phyloP scores from a whole-genome alignment of 2,888 invertebrate species.

The Yponomeuta malinellus region DNA sequence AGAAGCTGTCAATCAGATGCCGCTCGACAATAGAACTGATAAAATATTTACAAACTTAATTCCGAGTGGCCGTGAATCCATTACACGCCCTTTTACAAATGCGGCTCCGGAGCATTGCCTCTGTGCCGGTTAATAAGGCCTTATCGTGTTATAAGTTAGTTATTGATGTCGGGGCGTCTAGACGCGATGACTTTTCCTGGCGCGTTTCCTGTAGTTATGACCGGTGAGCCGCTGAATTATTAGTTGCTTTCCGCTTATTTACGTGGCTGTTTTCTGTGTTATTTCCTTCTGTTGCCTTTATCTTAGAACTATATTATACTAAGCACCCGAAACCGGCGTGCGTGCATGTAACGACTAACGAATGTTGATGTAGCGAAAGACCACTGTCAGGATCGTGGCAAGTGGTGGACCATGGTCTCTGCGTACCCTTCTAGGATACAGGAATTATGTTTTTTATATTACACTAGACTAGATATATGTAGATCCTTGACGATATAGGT shows the following conservation, averaged over 20 bases:
- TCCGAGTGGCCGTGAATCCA: slow-evolving; percentile 61
- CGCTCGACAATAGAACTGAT: slow-evolving; percentile 54
- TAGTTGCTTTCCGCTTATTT: slow-evolving; percentile 25
- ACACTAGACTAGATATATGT: too few species aligned
- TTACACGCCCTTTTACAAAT: slow-evolving; percentile 59
- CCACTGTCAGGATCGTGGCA: too few species aligned
- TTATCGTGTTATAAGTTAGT: slow-evolving; percentile 52
- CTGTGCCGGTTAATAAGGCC: slow-evolving; percentile 45
- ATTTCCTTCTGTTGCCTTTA: not conserved
- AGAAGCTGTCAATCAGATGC: slow-evolving; percentile 65
- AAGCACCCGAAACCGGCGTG: too few species aligned
- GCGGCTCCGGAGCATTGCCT: slow-evolving; percentile 43
- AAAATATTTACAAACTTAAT: slow-evolving; percentile 72
- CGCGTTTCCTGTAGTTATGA: slow-evolving; percentile 54
- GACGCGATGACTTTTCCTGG: slow-evolving; percentile 40
- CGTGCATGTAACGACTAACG: too few species aligned
- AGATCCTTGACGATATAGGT: too few species aligned
- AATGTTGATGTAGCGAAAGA: too few species aligned
- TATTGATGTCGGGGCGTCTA: slow-evolving; percentile 58
- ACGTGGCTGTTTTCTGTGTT: not conserved
- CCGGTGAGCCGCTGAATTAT: slow-evolving; percentile 41
- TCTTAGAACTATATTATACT: too few species aligned
- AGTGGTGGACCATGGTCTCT: too few species aligned
- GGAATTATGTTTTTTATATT: too few species aligned
- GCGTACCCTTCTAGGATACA: too few species aligned